Evolutionary conservation across 2,113 vertebrate genomes (phyloP), one percentile per base, ranked within the genome.

Genomic region (Artemisiospiza belli): DNA sequence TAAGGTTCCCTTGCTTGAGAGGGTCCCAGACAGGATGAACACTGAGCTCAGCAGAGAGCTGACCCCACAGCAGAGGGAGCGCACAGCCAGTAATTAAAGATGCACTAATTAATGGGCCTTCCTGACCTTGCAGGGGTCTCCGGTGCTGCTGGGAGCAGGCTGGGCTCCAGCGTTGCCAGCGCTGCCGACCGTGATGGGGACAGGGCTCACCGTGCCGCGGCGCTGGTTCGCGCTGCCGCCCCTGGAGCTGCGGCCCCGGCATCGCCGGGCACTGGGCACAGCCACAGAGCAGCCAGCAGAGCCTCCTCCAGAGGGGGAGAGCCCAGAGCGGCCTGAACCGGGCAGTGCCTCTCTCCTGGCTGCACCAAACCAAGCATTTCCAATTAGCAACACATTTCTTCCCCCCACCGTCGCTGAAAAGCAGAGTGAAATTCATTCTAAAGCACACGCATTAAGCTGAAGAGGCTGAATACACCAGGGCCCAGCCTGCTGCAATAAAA

Each of bases 261-360:
- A 15, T 0, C 0, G 0, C 23, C 2, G 17, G 10, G 76, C 1
- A 2, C 28, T 5, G 4, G 30, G 8, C 15, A 46, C 19, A 74
- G 43, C 27, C 89, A 27, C 20, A 7, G 59, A 51, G 27, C 10
- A 47, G 16, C 72, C 4, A 10, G 7, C 41, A n/a, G 23, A 41
- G 39, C 39, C n/a, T 11, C 28, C 19, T 0, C 5, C 28, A n/a
- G 41, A 41, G 41, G 41, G 41, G 41, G 12, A 41, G 41, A 41
- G 41, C 41, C 33, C 55, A 74, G 28, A 25, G 85, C n/a, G 59
- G 8, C 25, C 33, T 5, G 10, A 41, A 28, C 2, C 49, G n/a
- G 44, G 69, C 72, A 28, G 30, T n/a, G 52, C 41, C 54, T 43
- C 73, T 81, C 55, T 81, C 46, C 47, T 27, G 31, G 20, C 3